Percentiles rank a stretch among this genome's conserved stretches.
These are phyloP conservation scores for Cephus nigrinus DNA, from an alignment of 2,888 invertebrate species.

Conservation along the genomic window DNA sequence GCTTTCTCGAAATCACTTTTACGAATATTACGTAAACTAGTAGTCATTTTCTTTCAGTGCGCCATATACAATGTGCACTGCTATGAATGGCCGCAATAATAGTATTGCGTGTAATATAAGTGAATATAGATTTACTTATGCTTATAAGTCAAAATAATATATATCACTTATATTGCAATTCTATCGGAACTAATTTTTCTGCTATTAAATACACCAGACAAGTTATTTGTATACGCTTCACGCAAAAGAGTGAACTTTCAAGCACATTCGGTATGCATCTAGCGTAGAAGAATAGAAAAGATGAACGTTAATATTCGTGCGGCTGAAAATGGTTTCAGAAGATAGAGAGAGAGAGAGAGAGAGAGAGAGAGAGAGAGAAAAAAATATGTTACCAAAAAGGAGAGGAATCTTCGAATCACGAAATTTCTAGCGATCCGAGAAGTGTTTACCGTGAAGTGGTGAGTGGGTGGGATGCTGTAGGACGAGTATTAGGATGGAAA, in stretches of 20 bases:
- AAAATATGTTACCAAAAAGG: conserved; percentile 21
- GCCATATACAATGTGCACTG: not conserved
- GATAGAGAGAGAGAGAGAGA: no score
- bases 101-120: no score
- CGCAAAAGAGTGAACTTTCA: not conserved
- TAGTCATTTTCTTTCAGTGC: not conserved
- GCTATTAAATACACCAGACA: not conserved
- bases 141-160: not conserved
- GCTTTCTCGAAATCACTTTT: not conserved
- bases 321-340: not conserved
- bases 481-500: not conserved
- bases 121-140: not conserved
- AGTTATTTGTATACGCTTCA: not conserved
- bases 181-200: not conserved
- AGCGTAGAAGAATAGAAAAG: conserved; percentile 10
- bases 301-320: not conserved
- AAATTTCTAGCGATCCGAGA: not conserved
- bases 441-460: not conserved
- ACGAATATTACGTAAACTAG: not conserved
- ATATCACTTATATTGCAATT: not conserved
- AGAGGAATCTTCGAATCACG: conserved; percentile 1
- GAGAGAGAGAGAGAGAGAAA: not conserved
- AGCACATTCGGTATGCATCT: conserved; percentile 10
- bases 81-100: not conserved
- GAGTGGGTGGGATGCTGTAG: not conserved